Base-by-base conservation (phyloP, 2,888 invertebrate genomes). In the Rhorus exstirpatorius region DNA sequence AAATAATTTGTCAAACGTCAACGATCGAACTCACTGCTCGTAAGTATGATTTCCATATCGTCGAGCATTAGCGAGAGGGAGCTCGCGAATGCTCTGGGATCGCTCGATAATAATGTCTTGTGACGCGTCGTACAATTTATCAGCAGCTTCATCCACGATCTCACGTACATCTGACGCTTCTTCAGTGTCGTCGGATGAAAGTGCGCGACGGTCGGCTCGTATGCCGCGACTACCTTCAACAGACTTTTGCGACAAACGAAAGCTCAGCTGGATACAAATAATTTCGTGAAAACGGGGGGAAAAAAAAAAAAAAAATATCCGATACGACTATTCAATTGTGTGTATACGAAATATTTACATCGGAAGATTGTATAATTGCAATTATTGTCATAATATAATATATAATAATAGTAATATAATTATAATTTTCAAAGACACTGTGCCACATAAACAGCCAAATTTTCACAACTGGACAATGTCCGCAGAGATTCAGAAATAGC, bases 101-200 rank as follows among this genome's bases (percentile, higher is more conserved):
- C 94, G 8, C 93, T 92, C 1, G 93, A 91, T 2, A 94, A 88
- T 46, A 94, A 88, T 41, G 93, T 91, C 88, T 95, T 95, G 87
- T 95, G 93, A 55, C 94, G 92, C 58, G 94, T 94, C 3, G 94
- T 93, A 84, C 94, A 94, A 12, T 94, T 94, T 2, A 94, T 93
- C 44, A 96, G 89, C 74, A 96, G 91, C 90, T 95, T 95, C 0
- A 95, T 94, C 65, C 94, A 94, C 53, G 95, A 94, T 83, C 95
- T 94, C 17, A 96, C 93, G 85, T 94, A 96, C 88, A 95, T 93
- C 87, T 94, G 94, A 68, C 96, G 93, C 88, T 96, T 96, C 55
- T 93, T 91, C 10, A 94, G 89, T 17, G 94, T 93, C 31, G 94
- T 93, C 14, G 93, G 92, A 81, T 94, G 93, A 89, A 93, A 93